Conservation (phyloP, 2,797 vertebrate genomes). For the Premnoplex brunnescens region DNA sequence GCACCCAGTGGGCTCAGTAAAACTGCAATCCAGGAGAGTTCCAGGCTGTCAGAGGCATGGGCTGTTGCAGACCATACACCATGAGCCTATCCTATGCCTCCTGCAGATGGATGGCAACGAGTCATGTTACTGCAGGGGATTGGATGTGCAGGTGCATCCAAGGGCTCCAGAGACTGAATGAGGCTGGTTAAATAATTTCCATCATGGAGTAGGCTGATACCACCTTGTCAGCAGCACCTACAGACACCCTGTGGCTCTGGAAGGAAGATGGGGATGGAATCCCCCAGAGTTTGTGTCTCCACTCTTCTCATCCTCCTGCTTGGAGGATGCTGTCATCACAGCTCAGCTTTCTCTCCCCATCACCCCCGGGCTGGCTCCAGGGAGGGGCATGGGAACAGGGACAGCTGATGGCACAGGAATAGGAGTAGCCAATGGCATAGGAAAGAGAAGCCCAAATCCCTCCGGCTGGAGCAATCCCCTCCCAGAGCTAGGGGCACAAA, state of each 20-base stretch:
- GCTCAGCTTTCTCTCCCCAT: not conserved
- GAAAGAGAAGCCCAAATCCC: not conserved
- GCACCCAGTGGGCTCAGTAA: not conserved
- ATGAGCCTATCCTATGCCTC: not conserved
- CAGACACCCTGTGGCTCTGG: not conserved
- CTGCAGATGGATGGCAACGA: not conserved
- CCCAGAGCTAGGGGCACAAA: not conserved
- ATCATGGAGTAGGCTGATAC: not conserved
- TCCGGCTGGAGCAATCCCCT: not conserved
- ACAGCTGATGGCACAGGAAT: not conserved
- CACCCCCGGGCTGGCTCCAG: not conserved
- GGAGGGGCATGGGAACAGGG: not conserved
- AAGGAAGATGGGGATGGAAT: not conserved
- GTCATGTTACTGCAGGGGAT: not conserved
- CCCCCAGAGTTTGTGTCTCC: not conserved
- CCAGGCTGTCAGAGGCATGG: not conserved
- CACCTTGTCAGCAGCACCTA: accelerated
- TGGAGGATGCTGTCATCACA: accelerated
- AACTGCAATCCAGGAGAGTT: not conserved
- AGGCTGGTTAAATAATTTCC: not conserved
- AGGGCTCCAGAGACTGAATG: not conserved
- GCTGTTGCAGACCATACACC: not conserved
- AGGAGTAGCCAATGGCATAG: not conserved
- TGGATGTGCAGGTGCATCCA: not conserved
- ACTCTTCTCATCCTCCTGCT: not conserved